Evolutionary conservation across 1,140 invertebrate species (phyloP), one percentile per base, ranked within the genome.

Genomic region (Hyles vespertilio): DNA sequence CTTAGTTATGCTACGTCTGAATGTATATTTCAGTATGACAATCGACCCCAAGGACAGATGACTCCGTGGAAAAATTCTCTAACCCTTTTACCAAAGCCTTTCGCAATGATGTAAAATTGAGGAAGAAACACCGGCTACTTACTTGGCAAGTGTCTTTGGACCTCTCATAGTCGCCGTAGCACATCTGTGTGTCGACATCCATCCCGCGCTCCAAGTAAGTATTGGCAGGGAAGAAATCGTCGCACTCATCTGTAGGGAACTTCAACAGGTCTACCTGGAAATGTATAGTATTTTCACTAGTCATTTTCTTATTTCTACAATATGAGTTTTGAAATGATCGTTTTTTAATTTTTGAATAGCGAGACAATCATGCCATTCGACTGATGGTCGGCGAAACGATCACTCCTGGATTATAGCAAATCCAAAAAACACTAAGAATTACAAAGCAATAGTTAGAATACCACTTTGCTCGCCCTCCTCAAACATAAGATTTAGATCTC

Each of bases 81-180:
- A 53, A 3, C 36, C 34, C 22, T 22, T 22, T 22, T 22, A 22
- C 22, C 22, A 22, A 22, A 22, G 22, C 22, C 22, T 22, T 22
- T 22, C 22, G 22, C 22, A 22, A 22, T 22, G 22, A 22, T 22
- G 22, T 22, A 22, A 22, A 22, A 22, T 22, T 22, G 22, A 22
- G 22, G 22, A 22, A 22, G 22, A 22, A 22, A 9, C 40, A 54
- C 3, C 32, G 32, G 3, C 7, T 2, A 9, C 10, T 12, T 51
- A 65, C 67, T 60, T 66, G 55, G 51, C 68, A 70, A 7, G 59
- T 64, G 36, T 70, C 68, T 22, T 67, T 64, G 1, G 59, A 46
- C 11, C 49, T 10, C 1, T 61, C 11, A 40, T 47, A 51, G 49
- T 70, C 68, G 5, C 68, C 68, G 48, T 55, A 70, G 54, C 68